Percentiles rank a stretch among this genome's conserved stretches.
Conservation (phyloP, 2,797 vertebrate genomes). For the Nyctibius grandis region DNA sequence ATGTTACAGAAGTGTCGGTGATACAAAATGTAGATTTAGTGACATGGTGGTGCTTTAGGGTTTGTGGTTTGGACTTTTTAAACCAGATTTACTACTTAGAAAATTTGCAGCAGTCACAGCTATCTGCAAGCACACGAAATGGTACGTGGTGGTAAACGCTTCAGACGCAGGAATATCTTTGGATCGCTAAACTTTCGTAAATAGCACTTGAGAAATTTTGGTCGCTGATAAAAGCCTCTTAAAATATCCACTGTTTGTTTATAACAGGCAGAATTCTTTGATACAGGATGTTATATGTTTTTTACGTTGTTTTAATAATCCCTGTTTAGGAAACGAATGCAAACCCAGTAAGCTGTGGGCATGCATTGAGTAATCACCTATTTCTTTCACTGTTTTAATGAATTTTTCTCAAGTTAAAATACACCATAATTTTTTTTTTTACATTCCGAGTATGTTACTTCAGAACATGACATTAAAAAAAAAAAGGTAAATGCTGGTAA, state of each 20-base stretch:
- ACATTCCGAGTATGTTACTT: not conserved
- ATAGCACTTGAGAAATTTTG: not conserved
- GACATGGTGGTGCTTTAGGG: not conserved
- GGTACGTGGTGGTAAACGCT: rapidly evolving
- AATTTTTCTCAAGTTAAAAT: not conserved
- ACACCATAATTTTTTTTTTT: not conserved
- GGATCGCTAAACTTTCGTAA: not conserved
- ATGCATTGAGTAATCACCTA: not conserved
- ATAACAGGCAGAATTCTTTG: not conserved
- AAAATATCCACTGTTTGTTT: not conserved
- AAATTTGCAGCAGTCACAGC: not conserved
- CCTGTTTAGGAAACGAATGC: not conserved
- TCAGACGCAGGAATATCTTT: not conserved
- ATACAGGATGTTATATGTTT: rapidly evolving
- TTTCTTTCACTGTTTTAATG: not conserved
- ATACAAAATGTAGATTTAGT: not conserved
- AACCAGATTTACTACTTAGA: not conserved
- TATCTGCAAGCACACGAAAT: not conserved
- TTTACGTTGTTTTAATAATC: not conserved
- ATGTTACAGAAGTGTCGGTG: not conserved
- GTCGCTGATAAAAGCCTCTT: not conserved
- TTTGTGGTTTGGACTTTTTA: not conserved
- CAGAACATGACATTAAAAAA: not conserved
- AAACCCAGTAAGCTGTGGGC: not conserved
- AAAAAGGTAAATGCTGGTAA: rapidly evolving